Base-by-base conservation (phyloP, 1,140 invertebrate species). In the Episyrphus balteatus region DNA sequence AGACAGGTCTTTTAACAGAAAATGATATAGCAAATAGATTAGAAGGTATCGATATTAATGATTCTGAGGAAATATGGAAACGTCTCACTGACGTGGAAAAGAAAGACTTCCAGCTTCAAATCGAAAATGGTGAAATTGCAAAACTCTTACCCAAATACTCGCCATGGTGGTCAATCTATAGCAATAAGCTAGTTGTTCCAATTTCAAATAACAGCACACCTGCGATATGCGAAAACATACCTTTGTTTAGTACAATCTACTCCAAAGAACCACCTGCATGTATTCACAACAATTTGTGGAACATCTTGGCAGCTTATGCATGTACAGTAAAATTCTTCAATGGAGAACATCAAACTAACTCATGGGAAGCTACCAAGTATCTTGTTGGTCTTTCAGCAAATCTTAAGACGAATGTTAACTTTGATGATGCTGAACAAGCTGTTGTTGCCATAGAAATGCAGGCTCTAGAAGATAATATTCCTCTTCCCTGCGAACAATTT, bases 61-160 rank as follows among this genome's bases (percentile, higher is more conserved):
- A 88, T 70, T 68, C 82, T 0, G 77, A 87, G 55, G 68, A 74
- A 49, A 59, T 88, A 17, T 88, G 85, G 86, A 70, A 75, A 44
- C 71, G 60, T 14, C 69, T 88, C 43, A 84, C 80, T 0, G 55
- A 72, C 37, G 73, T 75, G 52, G 85, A 88, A 56, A 76, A 68
- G 46, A 75, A 80, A 64, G 82, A 85, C 57, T 88, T 88, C 69
- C 73, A 83, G 58, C 71, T 79, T 21, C 52, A 84, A 1, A 48
- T 85, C 13, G 71, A 73, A 47, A 74, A 59, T 53, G 80, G 78
- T 8, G 77, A 83, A 54, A 70, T 78, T 12, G 70, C 73, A 31
- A 70, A 77, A 52, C 63, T 86, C 31, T 59, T 87, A 56, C 81
- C 82, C 0, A 56, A 72, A 8, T 86, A 80, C 75, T 66, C 71